Percentiles rank a stretch among this genome's conserved stretches.
Conservation (phyloP, 1,140 invertebrate genomes). For the Sinonovacula constricta region DNA sequence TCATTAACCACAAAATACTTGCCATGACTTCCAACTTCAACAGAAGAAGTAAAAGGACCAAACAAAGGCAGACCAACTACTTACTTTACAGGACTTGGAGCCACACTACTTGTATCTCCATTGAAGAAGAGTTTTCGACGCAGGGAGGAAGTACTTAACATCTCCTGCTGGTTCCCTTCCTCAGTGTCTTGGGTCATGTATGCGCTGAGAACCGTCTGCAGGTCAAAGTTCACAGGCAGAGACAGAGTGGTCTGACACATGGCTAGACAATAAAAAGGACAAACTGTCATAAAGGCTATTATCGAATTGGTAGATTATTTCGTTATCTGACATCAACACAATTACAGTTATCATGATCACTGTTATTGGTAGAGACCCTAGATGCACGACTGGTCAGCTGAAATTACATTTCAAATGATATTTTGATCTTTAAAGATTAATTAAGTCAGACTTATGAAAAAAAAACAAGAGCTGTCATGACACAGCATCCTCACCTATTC, state of each 20-base stretch:
- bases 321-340: constrained; percentile 10
- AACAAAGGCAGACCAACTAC: too few species aligned
- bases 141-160: constrained; percentile 71
- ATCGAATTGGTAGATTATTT: too few species aligned
- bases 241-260: constrained; percentile 69
- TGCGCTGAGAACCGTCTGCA: constrained; percentile 66
- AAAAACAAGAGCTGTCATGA: too few species aligned
- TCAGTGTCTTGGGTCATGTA: constrained; percentile 63
- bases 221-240: constrained; percentile 69
- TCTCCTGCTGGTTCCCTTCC: constrained; percentile 56
- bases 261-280: constrained; percentile 56
- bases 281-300: too few species aligned
- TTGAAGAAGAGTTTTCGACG: constrained; percentile 74
- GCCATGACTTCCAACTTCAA: too few species aligned
- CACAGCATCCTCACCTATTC: too few species aligned
- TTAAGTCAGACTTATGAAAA: too few species aligned
- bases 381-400: not conserved
- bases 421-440: too few species aligned
- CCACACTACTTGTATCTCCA: constrained; percentile 62
- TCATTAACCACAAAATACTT: too few species aligned
- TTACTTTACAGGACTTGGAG: constrained; percentile 71
- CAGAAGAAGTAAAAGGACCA: too few species aligned
- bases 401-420: too few species aligned
- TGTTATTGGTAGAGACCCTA: not conserved
- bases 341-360: not conserved